Percentiles rank a stretch among this genome's conserved stretches.
Conservation (phyloP, 64 coral and sea anemone genomes). For the Pocillopora damicornis region DNA sequence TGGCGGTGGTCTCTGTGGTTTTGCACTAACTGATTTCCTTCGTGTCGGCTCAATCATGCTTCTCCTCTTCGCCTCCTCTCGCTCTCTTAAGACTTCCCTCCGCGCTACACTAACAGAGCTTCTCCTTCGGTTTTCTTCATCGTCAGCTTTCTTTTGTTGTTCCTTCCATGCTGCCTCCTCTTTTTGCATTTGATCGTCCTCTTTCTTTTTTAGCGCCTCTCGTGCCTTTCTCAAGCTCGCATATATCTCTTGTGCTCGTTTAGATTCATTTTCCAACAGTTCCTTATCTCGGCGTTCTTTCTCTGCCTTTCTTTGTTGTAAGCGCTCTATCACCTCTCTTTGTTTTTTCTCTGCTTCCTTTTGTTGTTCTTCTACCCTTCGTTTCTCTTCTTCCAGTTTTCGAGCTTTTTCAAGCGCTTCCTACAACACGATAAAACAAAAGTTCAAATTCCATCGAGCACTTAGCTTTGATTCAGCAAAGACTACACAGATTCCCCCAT, state of each 20-base stretch:
- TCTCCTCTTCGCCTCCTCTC: slow-evolving; percentile 55
- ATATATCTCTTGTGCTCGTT: slow-evolving; percentile 96
- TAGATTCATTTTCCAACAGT: slow-evolving; percentile 69
- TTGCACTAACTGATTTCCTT: slow-evolving; percentile 6
- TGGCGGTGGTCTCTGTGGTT: slow-evolving; percentile 64
- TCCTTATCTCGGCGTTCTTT: slow-evolving; percentile 82
- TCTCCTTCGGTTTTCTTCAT: slow-evolving; percentile 76
- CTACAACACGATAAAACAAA: slow-evolving; percentile 13
- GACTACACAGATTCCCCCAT: too few relatives aligned
- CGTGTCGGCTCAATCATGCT: slow-evolving; percentile 7
- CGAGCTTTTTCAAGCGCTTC: slow-evolving; percentile 71
- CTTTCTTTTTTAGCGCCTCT: slow-evolving; percentile 68
- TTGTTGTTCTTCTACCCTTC: slow-evolving; percentile 44
- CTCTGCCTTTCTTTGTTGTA: slow-evolving; percentile 71
- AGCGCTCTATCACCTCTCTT: slow-evolving; percentile 56
- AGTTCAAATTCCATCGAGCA: background rate
- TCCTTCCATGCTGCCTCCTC: slow-evolving; percentile 82
- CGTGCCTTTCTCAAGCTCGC: slow-evolving; percentile 78
- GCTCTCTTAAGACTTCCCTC: slow-evolving; percentile 78
- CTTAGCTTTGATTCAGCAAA: too few relatives aligned
- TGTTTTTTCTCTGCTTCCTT: slow-evolving; percentile 76
- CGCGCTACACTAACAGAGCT: slow-evolving; percentile 85
- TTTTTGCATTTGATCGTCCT: slow-evolving; percentile 81
- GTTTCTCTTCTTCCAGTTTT: slow-evolving; percentile 72
- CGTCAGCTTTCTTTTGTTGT: slow-evolving; percentile 78